Conservation (phyloP, 2,888 invertebrate genomes). For the Drosophila trichaetosa region DNA sequence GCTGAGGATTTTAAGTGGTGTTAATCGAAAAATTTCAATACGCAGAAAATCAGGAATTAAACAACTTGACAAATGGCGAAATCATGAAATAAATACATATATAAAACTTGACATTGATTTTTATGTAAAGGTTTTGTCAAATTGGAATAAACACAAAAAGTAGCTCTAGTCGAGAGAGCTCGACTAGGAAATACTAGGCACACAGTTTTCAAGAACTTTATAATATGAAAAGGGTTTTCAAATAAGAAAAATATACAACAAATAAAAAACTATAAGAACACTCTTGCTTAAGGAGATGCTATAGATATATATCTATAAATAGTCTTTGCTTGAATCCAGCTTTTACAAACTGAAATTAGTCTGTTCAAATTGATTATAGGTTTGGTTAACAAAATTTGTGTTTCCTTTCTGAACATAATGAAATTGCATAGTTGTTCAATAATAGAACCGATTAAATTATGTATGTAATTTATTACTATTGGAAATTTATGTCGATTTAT, state of each 20-base stretch:
- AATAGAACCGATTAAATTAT: neutral
- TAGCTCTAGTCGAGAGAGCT: rapidly evolving
- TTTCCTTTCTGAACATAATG: neutral
- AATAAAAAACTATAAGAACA: neutral
- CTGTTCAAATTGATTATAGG: neutral
- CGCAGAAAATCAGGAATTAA: neutral
- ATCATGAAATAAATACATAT: neutral
- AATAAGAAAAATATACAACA: neutral
- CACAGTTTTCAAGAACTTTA: neutral
- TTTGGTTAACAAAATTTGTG: neutral
- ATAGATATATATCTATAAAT: neutral
- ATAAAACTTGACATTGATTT: neutral
- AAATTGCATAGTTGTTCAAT: neutral
- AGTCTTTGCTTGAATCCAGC: no score
- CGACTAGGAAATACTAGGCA: neutral
- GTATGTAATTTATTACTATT: neutral
- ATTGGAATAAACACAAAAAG: neutral
- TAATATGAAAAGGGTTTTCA: no score
- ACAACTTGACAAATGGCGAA: neutral
- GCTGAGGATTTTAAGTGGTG: constrained; percentile 15
- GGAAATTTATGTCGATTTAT: neutral
- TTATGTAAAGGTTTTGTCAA: neutral
- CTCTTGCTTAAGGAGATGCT: neutral
- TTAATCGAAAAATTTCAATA: constrained; percentile 9
- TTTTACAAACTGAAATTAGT: neutral